Conservation (phyloP, 2,888 invertebrate species). For the Spisula subtruncata region DNA sequence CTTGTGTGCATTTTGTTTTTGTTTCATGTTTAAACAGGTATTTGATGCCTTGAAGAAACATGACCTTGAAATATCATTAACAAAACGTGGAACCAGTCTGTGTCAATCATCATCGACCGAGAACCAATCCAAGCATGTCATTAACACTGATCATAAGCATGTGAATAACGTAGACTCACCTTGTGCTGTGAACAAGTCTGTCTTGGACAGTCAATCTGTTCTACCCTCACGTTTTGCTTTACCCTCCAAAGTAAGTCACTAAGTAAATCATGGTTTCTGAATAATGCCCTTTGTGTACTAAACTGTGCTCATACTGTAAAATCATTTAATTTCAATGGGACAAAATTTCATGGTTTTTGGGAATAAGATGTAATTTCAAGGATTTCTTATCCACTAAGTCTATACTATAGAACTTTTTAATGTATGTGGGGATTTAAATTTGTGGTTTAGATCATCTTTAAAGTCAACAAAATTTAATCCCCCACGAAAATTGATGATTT, state of each 20-base stretch:
- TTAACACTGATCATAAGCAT: constrained; percentile 61
- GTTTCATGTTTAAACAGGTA: constrained; percentile 50
- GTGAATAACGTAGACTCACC: constrained; percentile 60
- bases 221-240: constrained; percentile 75
- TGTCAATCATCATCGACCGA: constrained; percentile 3
- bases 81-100: constrained; percentile 51
- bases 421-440: no score
- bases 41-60: constrained; percentile 54
- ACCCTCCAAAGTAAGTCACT: constrained; percentile 76
- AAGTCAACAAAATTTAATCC: no score
- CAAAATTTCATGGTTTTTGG: no score
- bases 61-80: constrained; percentile 53
- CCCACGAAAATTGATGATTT: no score
- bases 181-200: constrained; percentile 56
- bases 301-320: neutral
- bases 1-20: constrained; percentile 41
- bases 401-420: no score
- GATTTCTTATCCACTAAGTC: no score
- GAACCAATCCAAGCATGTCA: constrained; percentile 59
- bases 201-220: constrained; percentile 68
- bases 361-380: no score
- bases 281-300: neutral
- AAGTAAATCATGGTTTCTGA: no score
- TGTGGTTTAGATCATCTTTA: no score
- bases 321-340: no score